These are phyloP conservation scores for Synchiropus splendidus DNA, from an alignment of 2,113 vertebrate species.

Conservation along the genomic window DNA sequence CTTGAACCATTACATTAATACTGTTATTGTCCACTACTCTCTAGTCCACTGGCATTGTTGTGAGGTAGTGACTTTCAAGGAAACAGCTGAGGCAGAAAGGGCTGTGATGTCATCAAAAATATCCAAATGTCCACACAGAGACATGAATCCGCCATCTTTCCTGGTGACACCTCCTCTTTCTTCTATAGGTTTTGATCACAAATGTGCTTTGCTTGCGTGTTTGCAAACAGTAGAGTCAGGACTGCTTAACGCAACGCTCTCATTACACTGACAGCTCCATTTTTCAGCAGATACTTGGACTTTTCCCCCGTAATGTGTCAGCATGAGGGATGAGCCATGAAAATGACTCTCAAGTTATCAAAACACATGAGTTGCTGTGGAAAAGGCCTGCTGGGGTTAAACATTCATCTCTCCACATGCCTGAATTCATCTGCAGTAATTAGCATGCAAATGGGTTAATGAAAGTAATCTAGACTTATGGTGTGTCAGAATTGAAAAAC, in stretches of 20 bases:
- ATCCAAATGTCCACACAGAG: too few species aligned
- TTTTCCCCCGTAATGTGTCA: constrained; percentile 20
- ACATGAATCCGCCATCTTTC: too few species aligned
- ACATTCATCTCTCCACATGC: constrained; percentile 15
- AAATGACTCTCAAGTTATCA: constrained; percentile 13
- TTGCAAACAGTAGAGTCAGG: constrained; percentile 45
- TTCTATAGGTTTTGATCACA: constrained; percentile 40
- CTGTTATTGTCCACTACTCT: too few species aligned
- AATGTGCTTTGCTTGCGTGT: constrained; percentile 33
- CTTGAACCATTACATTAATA: too few species aligned
- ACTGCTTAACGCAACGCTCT: constrained; percentile 19
- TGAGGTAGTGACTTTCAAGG: too few species aligned
- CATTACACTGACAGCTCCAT: constrained; percentile 32
- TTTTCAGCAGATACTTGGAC: constrained; percentile 20
- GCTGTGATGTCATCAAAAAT: too few species aligned
- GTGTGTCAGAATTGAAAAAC: constrained; percentile 49
- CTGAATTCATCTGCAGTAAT: constrained; percentile 34
- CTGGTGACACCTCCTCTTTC: constrained; percentile 18
- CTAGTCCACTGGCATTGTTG: too few species aligned
- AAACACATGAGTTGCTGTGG: constrained; percentile 7
- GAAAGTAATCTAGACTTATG: constrained; percentile 32
- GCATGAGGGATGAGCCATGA: constrained; percentile 30
- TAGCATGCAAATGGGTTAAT: constrained; percentile 52
- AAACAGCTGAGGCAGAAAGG: too few species aligned
- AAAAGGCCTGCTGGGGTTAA: constrained; percentile 18